These are phyloP conservation scores for Andrena fulva DNA, from an alignment of 2,888 invertebrate species.

Conservation along the genomic window DNA sequence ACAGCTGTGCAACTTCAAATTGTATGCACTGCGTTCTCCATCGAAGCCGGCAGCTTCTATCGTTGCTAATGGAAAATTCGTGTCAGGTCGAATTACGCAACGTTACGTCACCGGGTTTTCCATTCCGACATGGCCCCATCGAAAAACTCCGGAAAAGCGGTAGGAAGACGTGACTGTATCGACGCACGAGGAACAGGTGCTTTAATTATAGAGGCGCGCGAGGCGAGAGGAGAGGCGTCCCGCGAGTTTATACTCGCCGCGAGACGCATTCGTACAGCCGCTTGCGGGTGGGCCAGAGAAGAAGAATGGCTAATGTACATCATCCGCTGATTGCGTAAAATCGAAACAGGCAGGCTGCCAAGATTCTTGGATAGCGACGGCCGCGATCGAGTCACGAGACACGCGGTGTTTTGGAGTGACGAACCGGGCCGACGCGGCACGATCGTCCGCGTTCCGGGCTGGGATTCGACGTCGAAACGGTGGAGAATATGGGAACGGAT, in stretches of 20 bases:
- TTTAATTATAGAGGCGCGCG: background rate
- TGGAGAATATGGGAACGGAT: no score
- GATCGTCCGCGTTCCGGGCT: background rate
- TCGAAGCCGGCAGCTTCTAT: no score
- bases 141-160: background rate
- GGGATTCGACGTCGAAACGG: no score
- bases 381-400: conserved; percentile 57
- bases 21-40: background rate
- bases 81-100: conserved; percentile 25
- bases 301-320: conserved; percentile 46
- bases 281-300: conserved; percentile 36
- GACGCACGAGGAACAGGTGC: background rate
- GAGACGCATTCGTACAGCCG: conserved; percentile 5
- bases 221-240: background rate
- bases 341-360: conserved; percentile 66
- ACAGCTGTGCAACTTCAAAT: no score
- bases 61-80: background rate
- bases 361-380: conserved; percentile 51
- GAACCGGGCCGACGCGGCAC: background rate
- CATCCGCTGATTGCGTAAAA: conserved; percentile 66
- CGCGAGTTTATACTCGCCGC: background rate
- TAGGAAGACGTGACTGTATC: background rate
- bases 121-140: background rate
- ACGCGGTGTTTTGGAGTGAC: conserved; percentile 29
- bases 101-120: conserved; percentile 9